Evolutionary conservation across 2,888 invertebrate species (phyloP), one percentile per base, ranked within the genome.

Genomic region (Drosophila affinis): DNA sequence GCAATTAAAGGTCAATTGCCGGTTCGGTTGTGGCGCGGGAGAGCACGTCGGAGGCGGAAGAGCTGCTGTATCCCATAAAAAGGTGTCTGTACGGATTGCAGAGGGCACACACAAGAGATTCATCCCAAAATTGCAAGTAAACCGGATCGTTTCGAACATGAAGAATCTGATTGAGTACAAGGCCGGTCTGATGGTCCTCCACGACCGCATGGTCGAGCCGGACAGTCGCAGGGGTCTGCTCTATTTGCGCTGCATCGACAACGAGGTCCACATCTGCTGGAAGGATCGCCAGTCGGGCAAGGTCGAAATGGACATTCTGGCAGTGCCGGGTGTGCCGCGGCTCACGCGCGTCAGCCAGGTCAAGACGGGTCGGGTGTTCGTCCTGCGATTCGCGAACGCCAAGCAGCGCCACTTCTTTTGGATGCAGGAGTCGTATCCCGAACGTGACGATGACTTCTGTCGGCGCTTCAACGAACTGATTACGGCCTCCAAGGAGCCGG

Each of bases 251-350:
- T 98, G 99, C 91, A 97, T 98, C 57, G 98, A 98, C 81, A 98
- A 98, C 92, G 96, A 97, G 14, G 7, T 99, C 96, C 99, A 99
- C 93, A 99, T 99, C 91, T 99, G 99, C 92, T 99, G 99, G 99
- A 99, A 98, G 93, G 99, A 99, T 93, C 95, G 99, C 24, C 95
- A 96, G 21, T 95, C 96, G 49, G 97, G 97, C 34, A 95, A 95
- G 74, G 77, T 90, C 18, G 99, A 99, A 93, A 98, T 99, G 93
- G 99, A 99, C 93, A 93, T 99, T 74, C 96, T 99, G 57, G 98
- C 98, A 76, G 98, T 98, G 88, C 99, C 99, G 6, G 99, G 99
- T 91, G 98, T 98, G 91, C 97, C 98, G 88, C 99, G 99, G 92
- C 99, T 99, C 93, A 96, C 97, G 63, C 95, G 95, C 78, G 97